Base-by-base conservation (phyloP, 1,140 invertebrate genomes). In the Maniola jurtina region DNA sequence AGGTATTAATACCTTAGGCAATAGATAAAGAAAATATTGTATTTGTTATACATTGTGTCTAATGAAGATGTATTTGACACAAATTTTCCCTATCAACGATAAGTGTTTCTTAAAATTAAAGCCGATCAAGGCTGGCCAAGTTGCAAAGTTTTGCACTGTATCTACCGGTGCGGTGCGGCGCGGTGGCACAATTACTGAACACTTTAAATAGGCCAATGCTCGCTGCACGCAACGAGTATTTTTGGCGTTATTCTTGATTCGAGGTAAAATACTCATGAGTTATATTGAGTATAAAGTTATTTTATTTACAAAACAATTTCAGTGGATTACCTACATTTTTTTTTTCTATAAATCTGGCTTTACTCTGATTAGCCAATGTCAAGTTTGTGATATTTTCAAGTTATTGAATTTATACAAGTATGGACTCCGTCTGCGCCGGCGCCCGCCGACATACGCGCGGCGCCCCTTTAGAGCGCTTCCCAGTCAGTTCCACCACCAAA, bases 181-280 rank as follows among this genome's bases (percentile, higher is more conserved):
- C n/a, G 25, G 25, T 25, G 25, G 57, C 65, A 55, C 16, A 62
- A 52, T 64, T 64, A 13, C 62, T 48, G 52, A 64, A 70, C 25
- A 68, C 58, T 65, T 66, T 59, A 79, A 77, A 71, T 83, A 83
- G 80, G 80, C 70, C 80, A 80, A 65, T 73, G 66, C 66, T 78
- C 71, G 64, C 59, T 64, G 73, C 80, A 83, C 80, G 80, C 76
- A 71, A 83, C 67, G 54, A 64, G 42, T 45, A 64, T 64, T 68
- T 59, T 82, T 75, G 73, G 68, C 71, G 70, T 67, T 75, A 71
- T 68, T 76, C 58, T 73, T 66, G 15, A 57, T 52, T 6, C 48
- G 48, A 16, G 48, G 48, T 33, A 52, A 52, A 52, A 25, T 48
- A 6, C 3, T 33, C 13, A 11, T 15, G 14, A 52, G 48, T 52